Percentiles rank a stretch among this genome's conserved stretches.
Evolutionary conservation across 64 coral and sea anemone species (phyloP).

Genomic region (Catalaphyllia jardinei): DNA sequence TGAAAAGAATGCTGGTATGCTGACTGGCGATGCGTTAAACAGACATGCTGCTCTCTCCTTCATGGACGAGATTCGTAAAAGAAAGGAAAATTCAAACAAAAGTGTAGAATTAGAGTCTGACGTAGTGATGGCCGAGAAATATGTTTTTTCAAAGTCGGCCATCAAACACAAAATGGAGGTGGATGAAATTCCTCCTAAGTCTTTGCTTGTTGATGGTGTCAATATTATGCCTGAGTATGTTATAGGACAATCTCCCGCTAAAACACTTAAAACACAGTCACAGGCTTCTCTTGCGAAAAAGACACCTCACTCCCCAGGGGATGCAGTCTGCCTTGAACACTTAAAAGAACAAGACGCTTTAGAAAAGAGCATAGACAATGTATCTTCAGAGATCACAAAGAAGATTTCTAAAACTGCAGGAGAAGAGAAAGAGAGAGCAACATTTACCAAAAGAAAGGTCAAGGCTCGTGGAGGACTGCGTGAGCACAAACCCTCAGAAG

Average conservation of each 20-base stretch:
- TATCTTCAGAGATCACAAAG: background rate
- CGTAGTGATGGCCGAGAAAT: constrained; percentile 61
- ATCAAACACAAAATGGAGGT: constrained; percentile 62
- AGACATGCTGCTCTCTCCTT: constrained; percentile 80
- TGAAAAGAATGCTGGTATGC: constrained; percentile 46
- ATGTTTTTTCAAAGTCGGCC: constrained; percentile 52
- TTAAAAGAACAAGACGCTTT: constrained; percentile 46
- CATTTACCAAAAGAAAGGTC: constrained; percentile 29
- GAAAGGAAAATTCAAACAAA: constrained; percentile 29
- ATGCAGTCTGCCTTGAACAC: constrained; percentile 45
- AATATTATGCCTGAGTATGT: constrained; percentile 65
- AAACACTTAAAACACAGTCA: constrained; percentile 16
- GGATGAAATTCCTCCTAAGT: background rate
- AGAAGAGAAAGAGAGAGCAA: background rate
- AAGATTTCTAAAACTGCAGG: background rate
- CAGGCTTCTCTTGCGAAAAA: background rate
- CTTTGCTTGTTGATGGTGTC: constrained; percentile 19
- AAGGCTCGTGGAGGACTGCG: constrained; percentile 28
- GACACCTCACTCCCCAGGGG: background rate
- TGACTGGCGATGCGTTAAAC: constrained; percentile 64
- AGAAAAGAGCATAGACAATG: background rate
- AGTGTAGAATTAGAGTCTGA: constrained; percentile 15
- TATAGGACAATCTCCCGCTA: constrained; percentile 39
- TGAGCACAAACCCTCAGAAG: background rate
- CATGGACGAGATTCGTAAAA: constrained; percentile 78